Evolutionary conservation across 37 sponge, comb jelly and placozoan genomes (phyloP).

Genomic region (Aphrocallistes beatrix): DNA sequence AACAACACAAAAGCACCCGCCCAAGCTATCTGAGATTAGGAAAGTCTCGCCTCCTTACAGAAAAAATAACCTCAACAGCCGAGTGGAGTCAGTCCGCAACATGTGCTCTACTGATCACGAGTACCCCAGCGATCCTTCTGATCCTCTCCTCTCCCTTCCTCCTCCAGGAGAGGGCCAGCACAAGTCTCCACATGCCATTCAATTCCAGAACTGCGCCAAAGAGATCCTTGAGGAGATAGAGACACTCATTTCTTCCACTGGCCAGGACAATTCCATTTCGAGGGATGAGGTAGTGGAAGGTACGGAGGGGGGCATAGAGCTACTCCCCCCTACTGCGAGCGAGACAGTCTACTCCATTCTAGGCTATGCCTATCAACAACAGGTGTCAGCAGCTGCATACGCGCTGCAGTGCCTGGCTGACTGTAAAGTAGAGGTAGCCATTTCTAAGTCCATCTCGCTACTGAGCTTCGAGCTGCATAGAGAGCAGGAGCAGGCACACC

Average conservation of each 20-base stretch:
- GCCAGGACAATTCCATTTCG: not conserved
- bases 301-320: not conserved
- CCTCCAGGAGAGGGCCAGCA: not conserved
- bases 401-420: not conserved
- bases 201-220: not conserved
- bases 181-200: not conserved
- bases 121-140: not conserved
- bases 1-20: not conserved
- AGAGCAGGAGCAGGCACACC: not conserved
- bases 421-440: not conserved
- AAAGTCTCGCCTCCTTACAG: not conserved
- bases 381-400: not conserved
- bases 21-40: not conserved
- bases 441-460: not conserved
- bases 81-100: not conserved
- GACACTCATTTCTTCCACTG: not conserved
- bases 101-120: not conserved
- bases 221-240: not conserved
- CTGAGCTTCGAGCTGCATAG: not conserved
- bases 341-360: not conserved
- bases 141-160: not conserved
- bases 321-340: no score
- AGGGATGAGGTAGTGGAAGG: not conserved
- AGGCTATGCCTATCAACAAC: not conserved
- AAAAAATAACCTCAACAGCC: not conserved